Evolutionary conservation across 1,140 invertebrate species (phyloP).

Genomic region (Zaprionus africanus): DNA sequence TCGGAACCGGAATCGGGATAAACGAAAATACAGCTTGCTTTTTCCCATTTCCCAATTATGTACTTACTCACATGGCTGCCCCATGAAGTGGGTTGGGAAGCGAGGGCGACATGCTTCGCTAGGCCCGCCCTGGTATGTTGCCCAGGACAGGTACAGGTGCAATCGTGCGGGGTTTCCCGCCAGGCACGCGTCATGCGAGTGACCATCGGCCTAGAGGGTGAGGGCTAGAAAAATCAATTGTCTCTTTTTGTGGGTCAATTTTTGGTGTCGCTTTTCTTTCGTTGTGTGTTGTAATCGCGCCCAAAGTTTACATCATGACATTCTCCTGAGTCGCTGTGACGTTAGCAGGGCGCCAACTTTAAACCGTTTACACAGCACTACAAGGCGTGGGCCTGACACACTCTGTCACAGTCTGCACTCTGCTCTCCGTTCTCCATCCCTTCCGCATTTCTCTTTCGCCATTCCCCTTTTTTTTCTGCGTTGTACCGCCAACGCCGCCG

Average conservation of each 20-base stretch:
- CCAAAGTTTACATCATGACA: conserved; percentile 49
- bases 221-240: conserved; percentile 63
- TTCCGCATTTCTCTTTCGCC: conserved; percentile 3
- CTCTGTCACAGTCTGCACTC: conserved; percentile 2
- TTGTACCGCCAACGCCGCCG: not conserved
- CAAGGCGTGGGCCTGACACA: conserved; percentile 43
- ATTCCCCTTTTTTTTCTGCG: not conserved
- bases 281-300: conserved; percentile 43
- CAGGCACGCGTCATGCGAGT: conserved; percentile 41
- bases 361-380: conserved; percentile 48
- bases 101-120: conserved; percentile 47
- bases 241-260: conserved; percentile 61
- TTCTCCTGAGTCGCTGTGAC: not conserved
- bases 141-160: conserved; percentile 49
- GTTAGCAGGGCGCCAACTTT: conserved; percentile 32
- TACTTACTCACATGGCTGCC: conserved; percentile 4
- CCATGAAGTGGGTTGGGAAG: not conserved
- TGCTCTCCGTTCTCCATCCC: not conserved
- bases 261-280: conserved; percentile 21
- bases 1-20: conserved; percentile 15
- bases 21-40: not conserved
- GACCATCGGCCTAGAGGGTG: conserved; percentile 1
- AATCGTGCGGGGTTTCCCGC: conserved; percentile 9
- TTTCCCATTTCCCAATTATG: conserved; percentile 12
- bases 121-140: conserved; percentile 32